Base-by-base conservation (phyloP, 1,140 invertebrate genomes). In the Bilobella aurantiaca region DNA sequence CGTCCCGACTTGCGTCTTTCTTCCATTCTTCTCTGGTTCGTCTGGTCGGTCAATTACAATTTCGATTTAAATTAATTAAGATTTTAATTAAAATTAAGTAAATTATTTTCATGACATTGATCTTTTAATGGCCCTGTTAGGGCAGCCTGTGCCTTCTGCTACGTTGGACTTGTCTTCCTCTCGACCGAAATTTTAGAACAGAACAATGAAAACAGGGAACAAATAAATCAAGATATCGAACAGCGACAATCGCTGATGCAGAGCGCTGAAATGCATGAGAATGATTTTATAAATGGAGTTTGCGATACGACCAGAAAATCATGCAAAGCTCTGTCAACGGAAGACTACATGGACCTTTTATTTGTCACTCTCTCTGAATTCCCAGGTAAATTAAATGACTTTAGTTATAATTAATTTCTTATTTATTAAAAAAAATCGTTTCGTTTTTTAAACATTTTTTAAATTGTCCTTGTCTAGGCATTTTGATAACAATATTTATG, bases 311-410 rank as follows among this genome's bases (percentile, higher is more conserved):
- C 1, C 77, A 23, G 34, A 21, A 23, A 5, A n/a, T n/a, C n/a
- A 25, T 64, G 63, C 28, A 1, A 60, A 3, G 42, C 14, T 23
- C 78, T 95, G 31, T 84, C 86, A 73, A 90, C 88, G n/a, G 84
- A 86, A 0, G 93, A 96, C 75, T 97, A 96, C 74, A 88, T 93
- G 77, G 91, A 96, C 78, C 78, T 97, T 8, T 77, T 96, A 23
- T 96, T 92, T 90, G 96, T 93, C 23, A 96, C 93, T 0, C 77
- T 96, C 16, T 91, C 93, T 0, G 93, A 97, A 80, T 97, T 97
- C 79, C 94, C 94, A 37, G 91, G 90, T 85, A 75, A 75, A n/a
- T n/a, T n/a, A n/a, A n/a, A 5, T n/a, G n/a, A n/a, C n/a, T n/a
- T n/a, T n/a, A n/a, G n/a, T n/a, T n/a, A n/a, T n/a, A n/a, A n/a